phyloP scores from a whole-genome alignment of 2,888 invertebrate genomes.

The Phyllotreta striolata region DNA sequence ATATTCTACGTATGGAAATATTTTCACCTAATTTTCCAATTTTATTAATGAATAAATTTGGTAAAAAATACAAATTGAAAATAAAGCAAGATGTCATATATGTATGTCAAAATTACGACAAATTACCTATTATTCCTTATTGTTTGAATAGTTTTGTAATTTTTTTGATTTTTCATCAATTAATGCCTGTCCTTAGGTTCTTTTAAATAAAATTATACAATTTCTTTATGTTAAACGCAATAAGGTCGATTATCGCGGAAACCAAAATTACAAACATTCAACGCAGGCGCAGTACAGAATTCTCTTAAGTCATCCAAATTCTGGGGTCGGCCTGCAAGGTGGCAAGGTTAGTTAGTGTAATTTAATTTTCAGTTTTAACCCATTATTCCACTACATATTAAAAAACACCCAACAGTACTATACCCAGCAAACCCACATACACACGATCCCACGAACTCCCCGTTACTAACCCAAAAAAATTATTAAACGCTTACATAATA shows the following conservation, averaged over 20 bases:
- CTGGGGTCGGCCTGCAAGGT: slow-evolving; percentile 39
- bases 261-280: slow-evolving; percentile 9
- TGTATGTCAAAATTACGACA: slow-evolving; percentile 6
- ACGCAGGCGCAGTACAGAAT: slow-evolving; percentile 29
- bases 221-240: slow-evolving; percentile 12
- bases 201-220: slow-evolving; percentile 6
- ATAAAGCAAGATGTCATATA: neutral
- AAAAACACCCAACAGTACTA: neutral
- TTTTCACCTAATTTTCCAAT: too few relatives aligned
- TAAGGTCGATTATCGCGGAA: slow-evolving; percentile 17
- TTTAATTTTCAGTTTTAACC: slow-evolving; percentile 9
- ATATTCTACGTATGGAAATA: neutral
- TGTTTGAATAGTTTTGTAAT: slow-evolving; percentile 1
- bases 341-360: slow-evolving; percentile 39
- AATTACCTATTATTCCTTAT: neutral
- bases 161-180: slow-evolving; percentile 8
- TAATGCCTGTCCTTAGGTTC: slow-evolving; percentile 11
- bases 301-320: slow-evolving; percentile 30
- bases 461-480: slow-evolving; percentile 3
- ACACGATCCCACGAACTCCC: neutral
- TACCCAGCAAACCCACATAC: neutral
- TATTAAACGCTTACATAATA: slow-evolving; percentile 38
- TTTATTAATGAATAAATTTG: too few relatives aligned
- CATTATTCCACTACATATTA: neutral
- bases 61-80: too few relatives aligned